Evolutionary conservation across 1,140 invertebrate species (phyloP).

Genomic region (Achroia grisella): DNA sequence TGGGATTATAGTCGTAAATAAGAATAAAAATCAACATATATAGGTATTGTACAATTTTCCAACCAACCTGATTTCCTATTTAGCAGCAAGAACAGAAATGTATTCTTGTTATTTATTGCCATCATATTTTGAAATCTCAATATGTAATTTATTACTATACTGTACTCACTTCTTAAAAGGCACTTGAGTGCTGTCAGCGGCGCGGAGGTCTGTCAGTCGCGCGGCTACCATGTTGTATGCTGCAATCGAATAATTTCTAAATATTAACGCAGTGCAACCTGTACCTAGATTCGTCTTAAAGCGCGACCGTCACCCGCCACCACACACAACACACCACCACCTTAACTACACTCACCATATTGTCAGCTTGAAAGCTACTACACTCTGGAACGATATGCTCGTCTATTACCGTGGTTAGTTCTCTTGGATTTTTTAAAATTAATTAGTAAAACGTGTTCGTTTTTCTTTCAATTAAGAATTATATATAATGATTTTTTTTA

Average conservation of each 20-base stretch:
- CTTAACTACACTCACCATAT: slow-evolving; percentile 48
- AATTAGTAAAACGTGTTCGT: too few relatives aligned
- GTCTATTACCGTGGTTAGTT: too few relatives aligned
- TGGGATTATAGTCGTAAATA: too few relatives aligned
- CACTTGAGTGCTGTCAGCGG: slow-evolving; percentile 92
- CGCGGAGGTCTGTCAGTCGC: slow-evolving; percentile 92
- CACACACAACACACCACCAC: slow-evolving; percentile 20
- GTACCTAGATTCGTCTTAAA: slow-evolving; percentile 23
- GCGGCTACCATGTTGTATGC: slow-evolving; percentile 98
- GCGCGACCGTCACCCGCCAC: slow-evolving; percentile 43
- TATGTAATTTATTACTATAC: too few relatives aligned
- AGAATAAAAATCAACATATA: too few relatives aligned
- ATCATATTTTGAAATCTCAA: neutral
- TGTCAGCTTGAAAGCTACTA: slow-evolving; percentile 51
- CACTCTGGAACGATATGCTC: too few relatives aligned
- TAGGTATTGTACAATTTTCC: neutral
- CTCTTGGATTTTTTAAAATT: too few relatives aligned
- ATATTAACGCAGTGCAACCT: slow-evolving; percentile 74
- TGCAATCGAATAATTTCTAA: slow-evolving; percentile 83
- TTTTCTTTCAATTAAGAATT: neutral
- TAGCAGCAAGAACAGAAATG: slow-evolving; percentile 17
- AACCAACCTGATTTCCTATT: slow-evolving; percentile 64
- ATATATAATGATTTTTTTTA: too few relatives aligned
- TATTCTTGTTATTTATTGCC: neutral
- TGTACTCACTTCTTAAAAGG: slow-evolving; percentile 96